Percentiles rank a stretch among this genome's conserved stretches.
Evolutionary conservation across 1,140 invertebrate species (phyloP).

Genomic region (Drosophila nigromelanica): DNA sequence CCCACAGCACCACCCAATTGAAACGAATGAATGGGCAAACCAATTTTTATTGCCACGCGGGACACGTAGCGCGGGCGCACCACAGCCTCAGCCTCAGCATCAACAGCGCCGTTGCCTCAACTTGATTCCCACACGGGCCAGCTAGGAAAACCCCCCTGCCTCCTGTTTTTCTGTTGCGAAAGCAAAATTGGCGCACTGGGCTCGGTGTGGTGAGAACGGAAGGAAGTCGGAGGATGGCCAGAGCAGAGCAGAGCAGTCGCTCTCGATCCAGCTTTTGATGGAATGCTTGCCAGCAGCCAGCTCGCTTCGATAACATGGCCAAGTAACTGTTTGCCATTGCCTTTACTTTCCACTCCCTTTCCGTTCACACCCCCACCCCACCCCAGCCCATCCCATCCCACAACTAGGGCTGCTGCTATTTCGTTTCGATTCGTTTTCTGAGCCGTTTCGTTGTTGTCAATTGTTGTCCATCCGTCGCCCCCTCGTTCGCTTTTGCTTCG

Average conservation of each 20-base stretch:
- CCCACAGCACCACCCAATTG: constrained; percentile 50
- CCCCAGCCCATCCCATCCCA: background rate
- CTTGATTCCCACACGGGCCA: constrained; percentile 63
- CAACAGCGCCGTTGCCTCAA: constrained; percentile 57
- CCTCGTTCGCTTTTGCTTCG: constrained; percentile 33
- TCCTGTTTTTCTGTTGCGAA: constrained; percentile 50
- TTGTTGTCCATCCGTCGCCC: constrained; percentile 57
- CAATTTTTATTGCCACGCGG: constrained; percentile 82
- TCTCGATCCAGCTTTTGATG: constrained; percentile 67
- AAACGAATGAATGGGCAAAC: constrained; percentile 83
- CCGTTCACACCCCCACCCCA: background rate
- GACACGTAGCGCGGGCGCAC: constrained; percentile 67
- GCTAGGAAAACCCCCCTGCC: background rate
- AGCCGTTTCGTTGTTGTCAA: constrained; percentile 63
- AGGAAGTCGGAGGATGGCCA: constrained; percentile 53
- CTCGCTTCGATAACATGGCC: constrained; percentile 63
- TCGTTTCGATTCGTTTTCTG: constrained; percentile 43
- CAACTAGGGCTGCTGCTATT: constrained; percentile 17
- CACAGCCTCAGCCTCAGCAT: constrained; percentile 34
- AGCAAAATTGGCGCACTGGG: constrained; percentile 63
- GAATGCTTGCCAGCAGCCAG: constrained; percentile 41
- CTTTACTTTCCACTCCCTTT: constrained; percentile 3
- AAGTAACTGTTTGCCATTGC: constrained; percentile 71
- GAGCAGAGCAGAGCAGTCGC: constrained; percentile 15
- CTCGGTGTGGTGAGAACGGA: constrained; percentile 59